These are phyloP conservation scores for Halesus radiatus DNA, from an alignment of 1,140 invertebrate genomes.

Conservation along the genomic window DNA sequence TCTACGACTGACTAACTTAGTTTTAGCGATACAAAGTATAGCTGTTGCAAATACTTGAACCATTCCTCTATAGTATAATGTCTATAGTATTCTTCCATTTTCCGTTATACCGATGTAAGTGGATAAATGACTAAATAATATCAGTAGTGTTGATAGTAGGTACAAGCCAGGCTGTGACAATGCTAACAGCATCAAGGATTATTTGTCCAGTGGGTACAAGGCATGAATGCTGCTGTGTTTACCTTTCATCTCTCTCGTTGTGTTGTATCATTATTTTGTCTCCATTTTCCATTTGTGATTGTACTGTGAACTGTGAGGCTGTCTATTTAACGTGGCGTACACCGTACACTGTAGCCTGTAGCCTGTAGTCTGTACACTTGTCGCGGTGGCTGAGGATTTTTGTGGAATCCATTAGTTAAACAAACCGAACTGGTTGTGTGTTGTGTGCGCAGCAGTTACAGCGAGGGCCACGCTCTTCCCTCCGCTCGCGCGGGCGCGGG, in stretches of 20 bases:
- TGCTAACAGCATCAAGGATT: constrained; percentile 55
- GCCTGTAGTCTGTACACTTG: constrained; percentile 25
- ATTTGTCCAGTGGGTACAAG: constrained; percentile 52
- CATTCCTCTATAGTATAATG: neutral
- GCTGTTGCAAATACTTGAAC: too few species aligned
- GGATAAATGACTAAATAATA: constrained; percentile 22
- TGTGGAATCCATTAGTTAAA: constrained; percentile 59
- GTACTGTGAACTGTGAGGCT: constrained; percentile 25
- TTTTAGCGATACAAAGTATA: too few species aligned
- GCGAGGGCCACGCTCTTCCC: constrained; percentile 49
- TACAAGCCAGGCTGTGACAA: constrained; percentile 22
- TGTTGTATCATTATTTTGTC: constrained; percentile 49
- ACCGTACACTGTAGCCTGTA: constrained; percentile 16
- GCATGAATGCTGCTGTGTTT: constrained; percentile 51
- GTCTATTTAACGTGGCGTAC: constrained; percentile 49
- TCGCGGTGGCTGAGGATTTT: constrained; percentile 51
- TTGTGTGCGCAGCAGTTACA: constrained; percentile 56
- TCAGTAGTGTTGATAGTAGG: neutral
- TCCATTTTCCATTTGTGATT: constrained; percentile 44
- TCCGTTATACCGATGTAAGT: neutral
- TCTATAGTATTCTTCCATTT: neutral
- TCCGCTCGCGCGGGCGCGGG: constrained; percentile 2
- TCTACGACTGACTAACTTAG: too few species aligned
- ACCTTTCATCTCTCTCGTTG: constrained; percentile 49
- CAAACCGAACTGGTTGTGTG: constrained; percentile 54